Base-by-base conservation (phyloP, 2,888 invertebrate species). In the Idaea aversata region DNA sequence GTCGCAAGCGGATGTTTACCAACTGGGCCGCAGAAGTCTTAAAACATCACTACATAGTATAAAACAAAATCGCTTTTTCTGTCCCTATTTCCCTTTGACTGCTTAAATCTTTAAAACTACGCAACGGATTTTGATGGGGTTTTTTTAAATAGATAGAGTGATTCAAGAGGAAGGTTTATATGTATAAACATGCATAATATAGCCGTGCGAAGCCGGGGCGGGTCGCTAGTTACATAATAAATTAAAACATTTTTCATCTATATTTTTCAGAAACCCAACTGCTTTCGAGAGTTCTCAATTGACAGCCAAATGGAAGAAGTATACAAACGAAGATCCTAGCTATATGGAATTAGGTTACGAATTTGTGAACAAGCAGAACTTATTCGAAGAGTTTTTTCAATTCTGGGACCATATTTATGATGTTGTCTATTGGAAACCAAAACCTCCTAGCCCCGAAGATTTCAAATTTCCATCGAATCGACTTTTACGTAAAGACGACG, bases 331-430 rank as follows among this genome's bases (percentile, higher is more conserved):
- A 15, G 77, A 85, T n/a, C 80, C 72, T 6, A 80, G 83, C 63
- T 90, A 91, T 69, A 70, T 92, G 63, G 81, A 87, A 59, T 88
- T 93, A n/a, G 80, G 83, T 35, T 77, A 74, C 36, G 80, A 80
- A 57, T 70, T 88, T 25, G 76, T 79, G 63, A 77, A 86, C 70
- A 87, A 83, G 65, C 84, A 80, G 38, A 77, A 86, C 70, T 75
- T 87, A 2, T 86, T 90, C 15, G 72, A 70, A 61, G 80, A 87
- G 13, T 80, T 74, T 15, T 90, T 79, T 67, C 68, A 77, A 7
- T 86, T 91, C 64, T 93, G 92, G 92, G 77, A 88, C 67, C 81
- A 79, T 69, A 75, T 86, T 15, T 93, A 93, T 70, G 77, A 84
- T 5, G 88, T 86, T 61, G 77, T 88, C 77, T 85, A 90, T 63